phyloP scores from a whole-genome alignment of 2,888 invertebrate genomes.

The Parapristionchus giblindavisi region DNA sequence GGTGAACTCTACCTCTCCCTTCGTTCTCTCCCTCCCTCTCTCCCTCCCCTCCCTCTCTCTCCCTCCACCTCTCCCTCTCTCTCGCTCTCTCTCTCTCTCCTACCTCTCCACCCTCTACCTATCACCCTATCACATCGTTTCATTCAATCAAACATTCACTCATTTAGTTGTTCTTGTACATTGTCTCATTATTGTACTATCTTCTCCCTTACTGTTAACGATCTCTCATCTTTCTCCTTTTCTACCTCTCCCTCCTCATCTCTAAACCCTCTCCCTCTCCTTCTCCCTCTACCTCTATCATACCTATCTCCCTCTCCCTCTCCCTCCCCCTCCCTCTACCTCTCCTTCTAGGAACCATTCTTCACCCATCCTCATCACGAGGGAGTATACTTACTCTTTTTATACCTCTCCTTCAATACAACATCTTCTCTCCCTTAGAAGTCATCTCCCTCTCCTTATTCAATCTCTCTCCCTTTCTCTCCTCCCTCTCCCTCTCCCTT shows the following conservation, averaged over 20 bases:
- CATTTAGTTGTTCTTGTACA: background rate
- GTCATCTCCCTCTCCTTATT: slow-evolving; percentile 16
- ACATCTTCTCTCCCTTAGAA: slow-evolving; percentile 10
- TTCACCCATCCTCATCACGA: background rate
- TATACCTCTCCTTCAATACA: background rate
- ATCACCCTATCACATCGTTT: background rate
- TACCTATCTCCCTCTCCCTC: background rate
- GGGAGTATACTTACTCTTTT: background rate
- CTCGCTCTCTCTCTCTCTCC: no score
- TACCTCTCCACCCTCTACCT: background rate
- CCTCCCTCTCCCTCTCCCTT: no score
- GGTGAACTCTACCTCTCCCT: background rate
- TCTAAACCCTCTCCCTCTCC: background rate
- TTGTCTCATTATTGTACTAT: background rate
- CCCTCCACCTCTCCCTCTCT: no score
- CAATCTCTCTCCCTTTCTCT: slow-evolving; percentile 38
- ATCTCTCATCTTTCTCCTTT: background rate
- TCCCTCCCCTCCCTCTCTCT: background rate
- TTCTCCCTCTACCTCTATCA: background rate
- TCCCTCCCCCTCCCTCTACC: no score
- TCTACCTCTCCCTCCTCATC: background rate
- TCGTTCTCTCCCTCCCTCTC: background rate
- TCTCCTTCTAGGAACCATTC: no score
- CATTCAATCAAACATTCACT: background rate
- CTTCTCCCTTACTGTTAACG: slow-evolving; percentile 1